Evolutionary conservation across 1,140 invertebrate genomes (phyloP), one percentile per base, ranked within the genome.

Genomic region (Maniola jurtina): DNA sequence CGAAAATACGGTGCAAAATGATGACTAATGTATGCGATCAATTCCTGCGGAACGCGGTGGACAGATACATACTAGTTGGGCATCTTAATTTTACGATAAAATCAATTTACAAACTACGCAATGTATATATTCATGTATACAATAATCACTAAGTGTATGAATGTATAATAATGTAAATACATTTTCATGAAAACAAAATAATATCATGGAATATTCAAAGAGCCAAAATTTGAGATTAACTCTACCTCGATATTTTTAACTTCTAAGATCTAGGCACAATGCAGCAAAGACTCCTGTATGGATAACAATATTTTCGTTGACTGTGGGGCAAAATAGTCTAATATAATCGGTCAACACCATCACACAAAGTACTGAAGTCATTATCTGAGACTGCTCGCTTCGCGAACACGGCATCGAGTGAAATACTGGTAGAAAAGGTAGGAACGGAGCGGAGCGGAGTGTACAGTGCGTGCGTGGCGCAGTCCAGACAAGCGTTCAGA

Each of bases 231-330:
- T 90, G 88, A 89, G 87, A 91, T 91, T 90, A 91, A 87, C 80
- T 85, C 89, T 91, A 90, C 84, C 87, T 89, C 85, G 84, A 89
- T 91, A 91, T 83, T 84, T 86, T 90, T 90, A 90, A 91, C 81
- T 83, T 91, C 90, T 92, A 92, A 90, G 88, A 91, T 91, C 91
- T 92, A 92, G 91, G 91, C 91, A 92, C 90, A 91, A 91, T 91
- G 86, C 88, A 90, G 87, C 86, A 91, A 86, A 91, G 83, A 89
- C 86, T 91, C 87, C 91, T 90, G 91, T 91, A 91, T 86, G 84
- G 82, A 90, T 86, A 91, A 89, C 83, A 89, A 84, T 76, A 76
- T 84, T 87, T 91, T 91, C 89, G 90, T 92, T 92, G 90, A 91
- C 79, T 84, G 87, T 86, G 88, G 88, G 86, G 81, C 84, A 79